A percentile compares a stretch with the other conserved stretches of the same genome.
Conservation (phyloP, 1,140 invertebrate genomes). For the Drosophila persimilis region DNA sequence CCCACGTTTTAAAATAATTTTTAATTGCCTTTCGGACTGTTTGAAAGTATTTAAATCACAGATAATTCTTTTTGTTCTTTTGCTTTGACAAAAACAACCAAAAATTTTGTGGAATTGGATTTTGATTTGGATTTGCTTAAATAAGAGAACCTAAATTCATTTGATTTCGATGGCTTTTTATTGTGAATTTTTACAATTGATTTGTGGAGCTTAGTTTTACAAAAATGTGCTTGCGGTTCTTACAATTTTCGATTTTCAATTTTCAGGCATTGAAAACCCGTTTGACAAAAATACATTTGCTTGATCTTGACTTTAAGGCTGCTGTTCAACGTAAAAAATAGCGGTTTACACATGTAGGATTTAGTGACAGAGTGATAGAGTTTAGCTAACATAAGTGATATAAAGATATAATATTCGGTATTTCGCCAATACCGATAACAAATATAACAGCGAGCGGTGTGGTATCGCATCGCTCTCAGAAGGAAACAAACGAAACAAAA, state of each 20-base stretch:
- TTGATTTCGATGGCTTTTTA: constrained; percentile 53
- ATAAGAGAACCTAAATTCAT: constrained; percentile 47
- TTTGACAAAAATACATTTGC: constrained; percentile 63
- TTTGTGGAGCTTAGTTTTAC: constrained; percentile 48
- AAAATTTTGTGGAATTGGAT: constrained; percentile 20
- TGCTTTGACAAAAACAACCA: constrained; percentile 37
- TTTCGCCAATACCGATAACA: constrained; percentile 68
- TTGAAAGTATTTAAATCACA: constrained; percentile 42
- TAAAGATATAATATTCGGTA: constrained; percentile 61
- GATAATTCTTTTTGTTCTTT: not conserved
- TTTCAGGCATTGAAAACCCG: constrained; percentile 33
- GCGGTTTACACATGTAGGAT: constrained; percentile 51
- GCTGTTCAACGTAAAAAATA: constrained; percentile 76
- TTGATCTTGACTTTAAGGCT: constrained; percentile 62
- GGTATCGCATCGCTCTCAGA: constrained; percentile 32
- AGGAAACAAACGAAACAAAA: constrained; percentile 56
- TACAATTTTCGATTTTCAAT: constrained; percentile 20
- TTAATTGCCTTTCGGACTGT: constrained; percentile 15
- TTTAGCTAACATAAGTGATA: constrained; percentile 57
- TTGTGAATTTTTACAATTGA: constrained; percentile 64
- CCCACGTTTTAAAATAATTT: constrained; percentile 9
- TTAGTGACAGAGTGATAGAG: constrained; percentile 39
- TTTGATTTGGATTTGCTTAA: constrained; percentile 16
- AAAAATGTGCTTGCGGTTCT: constrained; percentile 22
- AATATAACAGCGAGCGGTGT: constrained; percentile 57